Base-by-base conservation (phyloP, 2,888 invertebrate species). In the Oscheius sp. region DNA sequence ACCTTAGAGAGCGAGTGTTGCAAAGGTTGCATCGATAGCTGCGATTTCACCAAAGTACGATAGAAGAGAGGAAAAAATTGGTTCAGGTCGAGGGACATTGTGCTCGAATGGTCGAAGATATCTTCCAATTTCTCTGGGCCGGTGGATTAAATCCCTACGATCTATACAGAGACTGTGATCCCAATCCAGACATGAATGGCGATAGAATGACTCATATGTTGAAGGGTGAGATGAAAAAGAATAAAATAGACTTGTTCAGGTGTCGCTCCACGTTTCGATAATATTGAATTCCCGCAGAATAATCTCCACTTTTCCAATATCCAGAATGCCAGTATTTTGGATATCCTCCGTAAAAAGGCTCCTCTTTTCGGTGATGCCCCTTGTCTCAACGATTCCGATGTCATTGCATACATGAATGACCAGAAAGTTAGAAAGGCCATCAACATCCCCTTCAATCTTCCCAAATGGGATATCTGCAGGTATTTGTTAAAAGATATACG, bases 61-160 rank as follows among this genome's bases (percentile, higher is more conserved):
- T 8, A 30, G 17, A 8, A 65, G 2, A 17, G 38, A 54, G 17
- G 4, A 17, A 49, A 3, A 49, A 49, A 61, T 64, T 17, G 50
- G 36, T 66, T 50, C 64, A 78, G 62, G 71, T 79, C 20, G 56
- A 72, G 17, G 79, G 79, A 64, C 77, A 77, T 57, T 79, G 79
- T 32, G 77, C 74, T 22, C 69, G 72, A 20, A 65, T 83, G 76
- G 83, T 85, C 41, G 80, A 82, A 56, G 82, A 84, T 33, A 85
- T 85, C 70, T 85, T 82, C 80, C 81, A 85, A 54, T 84, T 84
- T 73, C 64, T 85, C 26, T 85, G 85, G 85, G 77, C 74, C 64
- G 82, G 83, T n/a, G 85, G 85, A 24, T 71, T 85, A 28, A 85
- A 85, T 57, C 83, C 83, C 20, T 81, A 81, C 47, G 80, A 81